These are phyloP conservation scores for Eleginops maclovinus DNA, from an alignment of 2,113 vertebrate genomes.

Conservation along the genomic window DNA sequence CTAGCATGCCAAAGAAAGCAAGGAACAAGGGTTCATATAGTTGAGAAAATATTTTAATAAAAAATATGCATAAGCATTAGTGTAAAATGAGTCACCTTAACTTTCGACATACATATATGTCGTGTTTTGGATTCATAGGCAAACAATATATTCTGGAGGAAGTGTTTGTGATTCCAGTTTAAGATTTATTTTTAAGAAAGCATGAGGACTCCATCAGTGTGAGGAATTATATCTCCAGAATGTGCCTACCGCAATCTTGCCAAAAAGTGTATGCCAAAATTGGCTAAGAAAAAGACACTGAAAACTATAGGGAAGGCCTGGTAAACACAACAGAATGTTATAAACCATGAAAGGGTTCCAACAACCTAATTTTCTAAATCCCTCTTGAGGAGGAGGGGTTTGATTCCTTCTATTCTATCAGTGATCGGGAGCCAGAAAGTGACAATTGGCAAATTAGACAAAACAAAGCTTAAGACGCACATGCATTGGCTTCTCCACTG, in stretches of 20 bases:
- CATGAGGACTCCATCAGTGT: background rate
- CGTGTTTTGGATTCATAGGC: too few relatives aligned
- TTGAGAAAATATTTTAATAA: background rate
- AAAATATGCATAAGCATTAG: background rate
- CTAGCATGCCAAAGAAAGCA: background rate
- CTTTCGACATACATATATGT: too few relatives aligned
- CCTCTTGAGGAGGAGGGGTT: background rate
- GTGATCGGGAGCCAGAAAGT: background rate
- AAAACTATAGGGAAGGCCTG: background rate
- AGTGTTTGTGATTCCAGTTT: background rate
- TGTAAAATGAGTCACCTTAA: background rate
- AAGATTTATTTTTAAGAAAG: background rate
- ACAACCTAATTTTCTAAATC: background rate
- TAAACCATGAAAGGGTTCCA: background rate
- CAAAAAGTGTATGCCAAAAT: background rate
- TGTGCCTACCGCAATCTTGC: background rate
- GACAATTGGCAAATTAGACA: background rate
- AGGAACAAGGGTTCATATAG: background rate
- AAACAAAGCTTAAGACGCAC: background rate
- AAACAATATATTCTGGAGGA: too few relatives aligned
- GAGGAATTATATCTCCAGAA: background rate
- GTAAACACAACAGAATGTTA: background rate
- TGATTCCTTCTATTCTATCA: background rate
- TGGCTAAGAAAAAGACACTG: background rate
- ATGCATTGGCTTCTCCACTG: background rate